Conservation (phyloP, 2,797 vertebrate genomes). For the Sebastes alutus region DNA sequence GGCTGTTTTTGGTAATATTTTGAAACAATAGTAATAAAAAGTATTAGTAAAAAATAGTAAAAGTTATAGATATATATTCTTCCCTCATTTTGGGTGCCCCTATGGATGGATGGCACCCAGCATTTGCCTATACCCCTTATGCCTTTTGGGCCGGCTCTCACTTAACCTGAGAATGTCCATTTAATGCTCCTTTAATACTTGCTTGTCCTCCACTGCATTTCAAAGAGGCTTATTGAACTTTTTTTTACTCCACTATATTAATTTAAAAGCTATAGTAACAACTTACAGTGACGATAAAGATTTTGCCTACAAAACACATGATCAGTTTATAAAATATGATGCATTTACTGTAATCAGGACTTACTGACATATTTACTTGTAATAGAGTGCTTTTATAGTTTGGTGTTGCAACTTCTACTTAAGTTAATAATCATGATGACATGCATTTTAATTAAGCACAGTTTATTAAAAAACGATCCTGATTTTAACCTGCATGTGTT, state of each 20-base stretch:
- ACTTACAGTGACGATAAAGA: too few relatives aligned
- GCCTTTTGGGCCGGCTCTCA: too few relatives aligned
- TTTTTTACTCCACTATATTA: background rate
- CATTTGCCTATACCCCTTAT: background rate
- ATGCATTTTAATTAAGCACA: background rate
- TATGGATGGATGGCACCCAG: background rate
- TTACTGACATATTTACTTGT: background rate
- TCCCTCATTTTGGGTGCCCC: background rate
- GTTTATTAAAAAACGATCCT: accelerated
- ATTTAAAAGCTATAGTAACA: background rate
- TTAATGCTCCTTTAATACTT: too few relatives aligned
- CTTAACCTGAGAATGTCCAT: too few relatives aligned
- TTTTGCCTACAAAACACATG: background rate
- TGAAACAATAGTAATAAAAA: background rate
- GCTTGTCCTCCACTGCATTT: background rate
- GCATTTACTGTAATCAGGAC: background rate
- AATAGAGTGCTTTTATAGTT: background rate
- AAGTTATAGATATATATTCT: background rate
- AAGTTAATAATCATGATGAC: background rate
- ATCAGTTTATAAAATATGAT: background rate
- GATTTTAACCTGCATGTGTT: background rate
- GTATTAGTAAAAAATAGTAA: background rate
- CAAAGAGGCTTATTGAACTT: background rate
- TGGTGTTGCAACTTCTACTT: background rate
- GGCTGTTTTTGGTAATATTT: background rate